phyloP scores from a whole-genome alignment of 2,888 invertebrate genomes.

The Plusia festucae region DNA sequence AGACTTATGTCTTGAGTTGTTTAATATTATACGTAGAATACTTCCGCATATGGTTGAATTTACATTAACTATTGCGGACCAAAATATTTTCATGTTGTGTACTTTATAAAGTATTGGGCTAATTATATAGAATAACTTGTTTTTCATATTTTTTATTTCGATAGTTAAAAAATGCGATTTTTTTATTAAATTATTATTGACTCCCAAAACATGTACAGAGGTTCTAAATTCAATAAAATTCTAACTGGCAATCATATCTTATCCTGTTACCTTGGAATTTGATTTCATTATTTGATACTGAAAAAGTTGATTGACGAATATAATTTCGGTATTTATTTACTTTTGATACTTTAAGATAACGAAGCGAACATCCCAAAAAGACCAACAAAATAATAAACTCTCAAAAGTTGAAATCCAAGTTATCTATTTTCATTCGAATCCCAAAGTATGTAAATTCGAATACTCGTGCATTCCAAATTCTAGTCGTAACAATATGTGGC shows the following conservation, averaged over 20 bases:
- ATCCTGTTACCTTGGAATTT: too few relatives aligned
- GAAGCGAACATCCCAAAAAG: neutral
- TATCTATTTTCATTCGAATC: constrained; percentile 35
- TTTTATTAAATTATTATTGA: too few relatives aligned
- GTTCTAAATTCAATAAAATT: too few relatives aligned
- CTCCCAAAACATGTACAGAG: too few relatives aligned
- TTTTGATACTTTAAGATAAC: neutral
- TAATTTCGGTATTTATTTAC: neutral
- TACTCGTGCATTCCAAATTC: constrained; percentile 37
- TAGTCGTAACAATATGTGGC: constrained; percentile 35
- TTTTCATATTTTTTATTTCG: neutral
- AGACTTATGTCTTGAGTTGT: neutral
- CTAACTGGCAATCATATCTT: too few relatives aligned
- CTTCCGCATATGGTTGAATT: neutral
- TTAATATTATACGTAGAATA: neutral
- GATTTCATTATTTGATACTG: too few relatives aligned
- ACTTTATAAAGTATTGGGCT: neutral
- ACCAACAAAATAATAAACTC: constrained; percentile 24
- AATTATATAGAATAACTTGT: neutral
- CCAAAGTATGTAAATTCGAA: constrained; percentile 40
- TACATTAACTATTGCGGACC: neutral
- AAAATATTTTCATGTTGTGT: neutral
- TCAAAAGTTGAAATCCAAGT: constrained; percentile 15
- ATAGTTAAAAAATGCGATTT: too few relatives aligned
- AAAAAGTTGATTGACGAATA: neutral